Evolutionary conservation across 2,888 invertebrate species (phyloP), one percentile per base, ranked within the genome.

Genomic region (Hermodice carunculata): DNA sequence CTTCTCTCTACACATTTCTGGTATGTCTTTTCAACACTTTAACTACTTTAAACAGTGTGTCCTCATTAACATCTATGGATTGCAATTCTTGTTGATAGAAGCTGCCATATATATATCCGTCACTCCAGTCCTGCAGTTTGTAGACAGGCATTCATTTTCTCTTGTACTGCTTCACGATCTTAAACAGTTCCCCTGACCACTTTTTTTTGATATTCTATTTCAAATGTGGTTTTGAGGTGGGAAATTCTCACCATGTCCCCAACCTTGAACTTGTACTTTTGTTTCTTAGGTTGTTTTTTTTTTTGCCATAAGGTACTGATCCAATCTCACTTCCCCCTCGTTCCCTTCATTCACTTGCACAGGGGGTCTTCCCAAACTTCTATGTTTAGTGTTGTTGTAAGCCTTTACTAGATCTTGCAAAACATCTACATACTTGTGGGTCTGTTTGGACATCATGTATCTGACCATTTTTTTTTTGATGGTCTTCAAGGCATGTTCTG

Each of bases 41-140:
- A 24, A 42, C 43, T 6, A 56, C 37, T 43, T 43, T 56, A 24
- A 42, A 56, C 4, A 28, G 2, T 28, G 28, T 43, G n/a, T 43
- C 56, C 2, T 56, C 43, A 42, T 17, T 24, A 19, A 53, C 37
- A 4, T 14, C 11, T 4, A 43, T 43, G 14, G 28, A 28, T 29
- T 56, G 56, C 19, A 56, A 31, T 29, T 56, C 19, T 22, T 56
- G 56, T n/a, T 40, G 40, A 29, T 56, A 56, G 28, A 56, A 56
- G 5, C 34, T 56, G 8, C 56, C 56, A 42, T 56, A 42, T 40
- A 56, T 56, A 43, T 31, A 31, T 40, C 43, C 56, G 6, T 29
- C 42, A 17, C 29, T 11, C 43, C 40, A 56, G 24, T 56, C 56
- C 2, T 22, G 28, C 11, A 43, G 24, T 26, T 40, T 42, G 28